These are phyloP conservation scores for Uropetala carovei DNA, from an alignment of 2,888 invertebrate species.

Conservation along the genomic window DNA sequence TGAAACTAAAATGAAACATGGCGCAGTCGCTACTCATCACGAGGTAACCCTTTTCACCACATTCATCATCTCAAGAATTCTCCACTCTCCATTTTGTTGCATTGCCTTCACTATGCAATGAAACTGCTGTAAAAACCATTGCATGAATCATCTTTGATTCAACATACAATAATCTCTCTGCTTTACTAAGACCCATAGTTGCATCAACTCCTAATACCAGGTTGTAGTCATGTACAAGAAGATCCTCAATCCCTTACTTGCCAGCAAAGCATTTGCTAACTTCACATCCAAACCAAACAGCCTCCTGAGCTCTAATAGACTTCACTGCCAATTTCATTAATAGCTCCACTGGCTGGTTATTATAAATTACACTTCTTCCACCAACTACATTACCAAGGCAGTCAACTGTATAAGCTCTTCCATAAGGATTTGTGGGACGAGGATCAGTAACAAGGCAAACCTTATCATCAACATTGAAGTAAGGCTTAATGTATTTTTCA, in stretches of 20 bases:
- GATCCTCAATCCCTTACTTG: constrained; percentile 87
- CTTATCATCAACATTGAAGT: constrained; percentile 90
- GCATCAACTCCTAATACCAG: constrained; percentile 90
- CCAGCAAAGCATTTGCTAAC: constrained; percentile 87
- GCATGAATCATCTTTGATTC: constrained; percentile 95
- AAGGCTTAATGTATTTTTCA: constrained; percentile 84
- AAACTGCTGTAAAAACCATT: constrained; percentile 92
- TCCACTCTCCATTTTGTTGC: constrained; percentile 90
- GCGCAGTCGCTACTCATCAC: constrained; percentile 89
- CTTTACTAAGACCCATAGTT: constrained; percentile 85
- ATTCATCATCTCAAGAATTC: constrained; percentile 94
- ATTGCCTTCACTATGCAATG: constrained; percentile 81
- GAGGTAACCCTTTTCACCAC: constrained; percentile 90
- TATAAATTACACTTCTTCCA: constrained; percentile 87
- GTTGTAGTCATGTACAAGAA: constrained; percentile 87
- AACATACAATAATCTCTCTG: constrained; percentile 88
- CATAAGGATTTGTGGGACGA: constrained; percentile 86
- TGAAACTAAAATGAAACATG: no score
- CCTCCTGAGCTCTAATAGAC: constrained; percentile 87
- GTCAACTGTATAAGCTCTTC: constrained; percentile 89
- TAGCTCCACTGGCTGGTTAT: constrained; percentile 90
- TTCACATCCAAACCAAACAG: constrained; percentile 96
- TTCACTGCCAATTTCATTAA: constrained; percentile 85
- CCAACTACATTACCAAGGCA: constrained; percentile 93
- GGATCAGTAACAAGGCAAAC: constrained; percentile 93